Percentiles rank a stretch among this genome's conserved stretches.
Evolutionary conservation across 2,888 invertebrate species (phyloP).

Genomic region (Leptinotarsa tumamoca): DNA sequence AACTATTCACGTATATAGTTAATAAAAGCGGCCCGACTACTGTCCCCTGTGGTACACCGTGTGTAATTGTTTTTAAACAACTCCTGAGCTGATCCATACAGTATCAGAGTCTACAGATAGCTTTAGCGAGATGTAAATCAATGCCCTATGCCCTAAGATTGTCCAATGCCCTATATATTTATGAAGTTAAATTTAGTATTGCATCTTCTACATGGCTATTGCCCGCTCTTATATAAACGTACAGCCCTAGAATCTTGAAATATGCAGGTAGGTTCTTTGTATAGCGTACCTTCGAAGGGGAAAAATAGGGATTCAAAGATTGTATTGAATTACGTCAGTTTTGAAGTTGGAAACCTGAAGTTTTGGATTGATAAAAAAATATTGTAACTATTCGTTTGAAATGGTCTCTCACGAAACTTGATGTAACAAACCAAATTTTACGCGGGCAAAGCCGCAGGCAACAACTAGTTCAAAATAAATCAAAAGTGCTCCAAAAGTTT

Average conservation of each 20-base stretch:
- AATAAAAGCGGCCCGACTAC: not conserved
- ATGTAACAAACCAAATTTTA: no score
- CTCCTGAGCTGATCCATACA: not conserved
- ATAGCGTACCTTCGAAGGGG: no score
- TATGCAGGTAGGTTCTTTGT: no score
- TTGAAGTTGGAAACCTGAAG: no score
- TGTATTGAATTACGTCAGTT: no score
- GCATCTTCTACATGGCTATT: not conserved
- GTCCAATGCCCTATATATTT: not conserved
- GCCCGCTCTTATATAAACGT: no score
- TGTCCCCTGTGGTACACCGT: not conserved
- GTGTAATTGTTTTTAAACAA: not conserved
- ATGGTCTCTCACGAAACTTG: no score
- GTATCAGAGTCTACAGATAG: not conserved
- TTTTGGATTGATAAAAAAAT: no score
- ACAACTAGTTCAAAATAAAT: not conserved
- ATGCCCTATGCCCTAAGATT: not conserved
- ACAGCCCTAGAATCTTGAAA: no score
- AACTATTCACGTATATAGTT: not conserved
- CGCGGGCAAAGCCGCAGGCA: no score
- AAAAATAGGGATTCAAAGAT: no score
- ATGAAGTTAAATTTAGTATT: not conserved
- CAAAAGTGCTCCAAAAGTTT: not conserved
- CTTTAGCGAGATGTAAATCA: not conserved
- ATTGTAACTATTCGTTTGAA: no score